Conservation (phyloP, 2,888 invertebrate genomes). For the Trissolcus brochymenae region DNA sequence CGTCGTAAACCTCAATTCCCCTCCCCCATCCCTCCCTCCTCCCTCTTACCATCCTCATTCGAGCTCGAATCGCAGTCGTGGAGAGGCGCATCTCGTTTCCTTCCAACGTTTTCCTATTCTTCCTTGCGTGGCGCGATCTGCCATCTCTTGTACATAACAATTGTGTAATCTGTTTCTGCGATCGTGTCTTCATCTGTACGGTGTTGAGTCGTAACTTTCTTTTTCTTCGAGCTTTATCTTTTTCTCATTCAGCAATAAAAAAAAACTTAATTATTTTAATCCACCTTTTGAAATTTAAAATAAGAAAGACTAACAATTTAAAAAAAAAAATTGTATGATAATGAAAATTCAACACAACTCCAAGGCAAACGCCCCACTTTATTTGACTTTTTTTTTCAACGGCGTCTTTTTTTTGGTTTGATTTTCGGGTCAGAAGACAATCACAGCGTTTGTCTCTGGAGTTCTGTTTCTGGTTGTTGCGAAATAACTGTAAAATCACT, state of each 20-base stretch:
- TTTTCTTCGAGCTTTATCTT: slow-evolving; percentile 2
- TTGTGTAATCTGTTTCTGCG: slow-evolving; percentile 47
- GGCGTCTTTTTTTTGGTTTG: background rate
- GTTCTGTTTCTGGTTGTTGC: slow-evolving; percentile 22
- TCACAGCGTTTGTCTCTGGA: slow-evolving; percentile 46
- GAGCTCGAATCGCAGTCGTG: slow-evolving; percentile 19
- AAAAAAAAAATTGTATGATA: no score
- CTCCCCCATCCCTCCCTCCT: background rate
- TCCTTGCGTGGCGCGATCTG: slow-evolving; percentile 38
- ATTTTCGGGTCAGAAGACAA: slow-evolving; percentile 22
- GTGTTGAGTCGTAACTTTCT: slow-evolving; percentile 34
- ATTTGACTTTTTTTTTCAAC: background rate
- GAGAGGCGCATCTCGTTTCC: slow-evolving; percentile 40
- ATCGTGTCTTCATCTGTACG: slow-evolving; percentile 47
- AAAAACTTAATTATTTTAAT: background rate
- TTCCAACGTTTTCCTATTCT: slow-evolving; percentile 48
- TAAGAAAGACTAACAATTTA: no score
- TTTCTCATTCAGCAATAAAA: background rate
- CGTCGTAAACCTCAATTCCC: slow-evolving; percentile 5
- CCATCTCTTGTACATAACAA: slow-evolving; percentile 37
- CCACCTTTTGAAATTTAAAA: slow-evolving; percentile 1
- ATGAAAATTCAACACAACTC: slow-evolving; percentile 39
- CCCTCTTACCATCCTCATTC: background rate
- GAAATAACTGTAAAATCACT: slow-evolving; percentile 26
- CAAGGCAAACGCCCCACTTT: slow-evolving; percentile 30